phyloP scores from a whole-genome alignment of 1,140 invertebrate genomes.

The Halesus radiatus region DNA sequence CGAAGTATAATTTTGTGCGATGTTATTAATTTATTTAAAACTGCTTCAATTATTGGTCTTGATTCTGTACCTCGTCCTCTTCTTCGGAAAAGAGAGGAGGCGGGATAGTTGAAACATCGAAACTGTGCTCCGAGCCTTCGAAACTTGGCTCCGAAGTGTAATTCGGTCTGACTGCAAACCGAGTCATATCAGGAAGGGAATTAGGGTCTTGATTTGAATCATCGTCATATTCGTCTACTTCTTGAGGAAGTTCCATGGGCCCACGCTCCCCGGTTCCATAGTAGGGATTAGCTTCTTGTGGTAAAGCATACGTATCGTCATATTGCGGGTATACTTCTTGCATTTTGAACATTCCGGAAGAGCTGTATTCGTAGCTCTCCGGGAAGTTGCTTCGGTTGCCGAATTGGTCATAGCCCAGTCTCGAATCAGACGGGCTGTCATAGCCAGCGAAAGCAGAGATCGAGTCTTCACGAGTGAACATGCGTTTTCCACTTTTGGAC shows the following conservation, averaged over 20 bases:
- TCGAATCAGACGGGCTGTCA: slow-evolving; percentile 63
- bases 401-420: slow-evolving; percentile 66
- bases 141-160: slow-evolving; percentile 56
- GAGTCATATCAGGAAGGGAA: slow-evolving; percentile 15
- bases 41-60: slow-evolving; percentile 59
- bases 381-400: slow-evolving; percentile 63
- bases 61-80: slow-evolving; percentile 70
- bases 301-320: slow-evolving; percentile 60
- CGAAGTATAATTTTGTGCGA: neutral
- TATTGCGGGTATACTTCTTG: slow-evolving; percentile 70
- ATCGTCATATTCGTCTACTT: slow-evolving; percentile 20
- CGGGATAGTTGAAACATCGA: slow-evolving; percentile 77
- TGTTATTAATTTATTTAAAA: slow-evolving; percentile 17
- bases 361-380: slow-evolving; percentile 64
- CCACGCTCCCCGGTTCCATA: slow-evolving; percentile 32
- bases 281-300: slow-evolving; percentile 38
- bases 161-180: slow-evolving; percentile 23
- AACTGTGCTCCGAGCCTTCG: slow-evolving; percentile 75
- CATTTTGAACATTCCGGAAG: slow-evolving; percentile 67
- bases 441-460: slow-evolving; percentile 65
- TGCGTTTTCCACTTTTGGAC: slow-evolving; percentile 64
- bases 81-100: slow-evolving; percentile 77
- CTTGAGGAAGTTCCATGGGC: slow-evolving; percentile 18
- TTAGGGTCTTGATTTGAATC: slow-evolving; percentile 18
- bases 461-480: slow-evolving; percentile 66